phyloP scores from a whole-genome alignment of 2,888 invertebrate genomes.

The Eupeodes latifasciatus region DNA sequence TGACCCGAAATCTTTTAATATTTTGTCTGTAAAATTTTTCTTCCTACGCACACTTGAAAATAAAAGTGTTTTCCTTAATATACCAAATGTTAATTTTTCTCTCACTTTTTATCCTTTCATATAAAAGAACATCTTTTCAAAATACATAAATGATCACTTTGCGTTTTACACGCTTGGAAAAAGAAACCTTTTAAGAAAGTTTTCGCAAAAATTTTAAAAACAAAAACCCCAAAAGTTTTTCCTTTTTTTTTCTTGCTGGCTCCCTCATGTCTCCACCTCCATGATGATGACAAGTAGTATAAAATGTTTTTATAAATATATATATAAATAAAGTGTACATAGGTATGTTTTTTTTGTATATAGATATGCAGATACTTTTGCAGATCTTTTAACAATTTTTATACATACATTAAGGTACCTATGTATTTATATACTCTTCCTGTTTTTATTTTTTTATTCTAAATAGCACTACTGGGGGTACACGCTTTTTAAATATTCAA shows the following conservation, averaged over 20 bases:
- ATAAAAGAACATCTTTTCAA: constrained; percentile 24
- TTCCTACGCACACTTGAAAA: background rate
- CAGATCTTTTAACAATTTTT: background rate
- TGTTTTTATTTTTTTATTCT: constrained; percentile 17
- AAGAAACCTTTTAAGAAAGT: constrained; percentile 72
- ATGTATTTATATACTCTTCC: background rate
- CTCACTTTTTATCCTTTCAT: background rate
- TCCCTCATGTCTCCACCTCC: too few relatives aligned
- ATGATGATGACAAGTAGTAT: background rate
- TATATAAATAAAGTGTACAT: background rate
- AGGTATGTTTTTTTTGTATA: too few relatives aligned
- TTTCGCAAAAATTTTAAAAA: constrained; percentile 36
- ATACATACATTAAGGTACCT: background rate
- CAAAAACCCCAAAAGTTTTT: constrained; percentile 30
- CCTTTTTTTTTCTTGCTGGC: background rate
- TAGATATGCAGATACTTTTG: too few relatives aligned
- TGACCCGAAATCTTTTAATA: too few relatives aligned
- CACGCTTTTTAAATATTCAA: constrained; percentile 84
- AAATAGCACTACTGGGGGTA: constrained; percentile 76
- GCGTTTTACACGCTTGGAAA: constrained; percentile 64
- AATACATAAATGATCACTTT: constrained; percentile 67
- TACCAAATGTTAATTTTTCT: background rate
- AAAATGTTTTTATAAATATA: background rate
- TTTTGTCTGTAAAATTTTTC: too few relatives aligned
- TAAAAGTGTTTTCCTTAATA: background rate